A percentile compares a stretch with the other conserved stretches of the same genome.
phyloP scores from a whole-genome alignment of 2,113 vertebrate genomes.

The Fregetta grallaria region DNA sequence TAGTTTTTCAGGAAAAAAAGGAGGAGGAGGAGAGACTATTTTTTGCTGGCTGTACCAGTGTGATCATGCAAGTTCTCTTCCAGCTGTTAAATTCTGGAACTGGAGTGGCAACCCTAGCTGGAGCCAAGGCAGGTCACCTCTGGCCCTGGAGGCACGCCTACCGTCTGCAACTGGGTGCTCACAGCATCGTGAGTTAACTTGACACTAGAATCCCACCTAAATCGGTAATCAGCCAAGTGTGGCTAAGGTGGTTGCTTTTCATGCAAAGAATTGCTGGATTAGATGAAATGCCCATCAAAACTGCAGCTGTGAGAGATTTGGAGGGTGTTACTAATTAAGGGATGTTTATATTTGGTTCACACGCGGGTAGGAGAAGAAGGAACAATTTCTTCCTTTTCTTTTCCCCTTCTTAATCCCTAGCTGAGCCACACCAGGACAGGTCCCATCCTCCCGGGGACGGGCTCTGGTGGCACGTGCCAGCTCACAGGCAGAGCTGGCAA shows the following conservation, averaged over 20 bases:
- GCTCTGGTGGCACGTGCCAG: background rate
- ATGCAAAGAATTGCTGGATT: background rate
- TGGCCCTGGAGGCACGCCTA: background rate
- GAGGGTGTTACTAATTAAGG: background rate
- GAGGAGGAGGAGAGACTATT: background rate
- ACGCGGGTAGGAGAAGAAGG: background rate
- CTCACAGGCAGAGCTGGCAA: background rate
- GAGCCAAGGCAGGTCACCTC: background rate
- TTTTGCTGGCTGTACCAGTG: background rate
- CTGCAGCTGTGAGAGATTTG: background rate
- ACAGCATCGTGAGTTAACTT: background rate
- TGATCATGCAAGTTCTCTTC: background rate
- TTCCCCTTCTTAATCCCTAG: background rate
- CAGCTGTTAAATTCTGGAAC: background rate
- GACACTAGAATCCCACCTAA: background rate
- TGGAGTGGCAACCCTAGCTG: background rate
- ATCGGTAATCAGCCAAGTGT: background rate
- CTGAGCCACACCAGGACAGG: background rate
- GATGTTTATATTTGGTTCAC: background rate
- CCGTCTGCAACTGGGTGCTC: rapidly evolving
- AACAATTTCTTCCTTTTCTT: background rate
- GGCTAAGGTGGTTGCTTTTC: background rate
- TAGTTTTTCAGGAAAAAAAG: background rate
- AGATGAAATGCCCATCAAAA: background rate
- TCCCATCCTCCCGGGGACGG: rapidly evolving